These are phyloP conservation scores for Podotricha telesiphe DNA, from an alignment of 2,888 invertebrate genomes.

Conservation along the genomic window DNA sequence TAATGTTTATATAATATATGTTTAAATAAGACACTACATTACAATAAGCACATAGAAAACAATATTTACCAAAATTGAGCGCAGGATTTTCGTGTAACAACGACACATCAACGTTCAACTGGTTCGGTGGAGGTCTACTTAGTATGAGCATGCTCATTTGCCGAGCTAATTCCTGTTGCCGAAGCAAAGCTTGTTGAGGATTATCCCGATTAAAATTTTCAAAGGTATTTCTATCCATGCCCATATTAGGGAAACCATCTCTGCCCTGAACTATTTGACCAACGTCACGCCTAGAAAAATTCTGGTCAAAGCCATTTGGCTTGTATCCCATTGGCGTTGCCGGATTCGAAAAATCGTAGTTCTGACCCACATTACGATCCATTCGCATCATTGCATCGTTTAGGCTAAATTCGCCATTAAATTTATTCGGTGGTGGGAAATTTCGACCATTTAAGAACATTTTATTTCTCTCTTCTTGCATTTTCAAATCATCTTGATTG, in stretches of 20 bases:
- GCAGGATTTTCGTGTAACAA: constrained; percentile 75
- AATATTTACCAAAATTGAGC: constrained; percentile 71
- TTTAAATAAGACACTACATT: too few relatives aligned
- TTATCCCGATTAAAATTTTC: constrained; percentile 62
- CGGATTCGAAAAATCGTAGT: constrained; percentile 67
- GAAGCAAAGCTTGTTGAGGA: constrained; percentile 63
- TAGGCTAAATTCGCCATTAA: constrained; percentile 61
- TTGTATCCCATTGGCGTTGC: constrained; percentile 60
- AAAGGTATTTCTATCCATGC: constrained; percentile 62
- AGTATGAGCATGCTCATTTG: constrained; percentile 76
- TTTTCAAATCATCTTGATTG: constrained; percentile 59
- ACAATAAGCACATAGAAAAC: neutral
- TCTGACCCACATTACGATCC: constrained; percentile 64
- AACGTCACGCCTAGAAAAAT: constrained; percentile 65
- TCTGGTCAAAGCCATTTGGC: constrained; percentile 68
- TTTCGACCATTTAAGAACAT: constrained; percentile 65
- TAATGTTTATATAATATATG: too few relatives aligned
- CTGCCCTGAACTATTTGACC: constrained; percentile 59
- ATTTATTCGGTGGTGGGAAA: constrained; percentile 64
- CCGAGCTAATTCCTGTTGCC: constrained; percentile 74
- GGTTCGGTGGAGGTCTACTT: constrained; percentile 72
- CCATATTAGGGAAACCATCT: constrained; percentile 61
- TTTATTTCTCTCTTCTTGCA: constrained; percentile 67
- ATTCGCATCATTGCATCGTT: constrained; percentile 68
- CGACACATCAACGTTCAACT: constrained; percentile 74